Percentiles rank a stretch among this genome's conserved stretches.
Evolutionary conservation across 1,140 invertebrate genomes (phyloP).

Genomic region (Andricus grossulariae): DNA sequence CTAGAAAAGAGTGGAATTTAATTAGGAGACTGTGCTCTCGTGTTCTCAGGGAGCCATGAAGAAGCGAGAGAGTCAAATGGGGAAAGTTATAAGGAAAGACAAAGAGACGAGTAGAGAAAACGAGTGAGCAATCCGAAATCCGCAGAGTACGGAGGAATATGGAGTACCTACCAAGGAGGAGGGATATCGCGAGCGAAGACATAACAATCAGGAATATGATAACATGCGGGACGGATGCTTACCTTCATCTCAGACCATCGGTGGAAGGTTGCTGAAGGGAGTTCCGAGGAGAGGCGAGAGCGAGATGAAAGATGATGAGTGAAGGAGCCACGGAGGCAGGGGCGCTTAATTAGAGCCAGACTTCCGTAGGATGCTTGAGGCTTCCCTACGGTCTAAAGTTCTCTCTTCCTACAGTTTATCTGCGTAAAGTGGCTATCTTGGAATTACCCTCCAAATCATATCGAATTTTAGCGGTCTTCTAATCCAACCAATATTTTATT

Average conservation of each 20-base stretch:
- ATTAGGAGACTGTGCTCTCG: constrained; percentile 70
- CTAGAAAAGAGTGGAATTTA: constrained; percentile 73
- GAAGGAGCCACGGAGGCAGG: constrained; percentile 67
- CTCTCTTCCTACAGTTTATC: constrained; percentile 73
- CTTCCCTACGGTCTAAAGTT: constrained; percentile 69
- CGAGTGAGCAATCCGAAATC: constrained; percentile 27
- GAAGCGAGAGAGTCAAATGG: constrained; percentile 56
- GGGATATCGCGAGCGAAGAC: constrained; percentile 63
- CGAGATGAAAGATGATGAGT: constrained; percentile 74
- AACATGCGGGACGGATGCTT: constrained; percentile 68
- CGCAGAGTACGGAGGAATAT: constrained; percentile 6
- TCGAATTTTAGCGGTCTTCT: constrained; percentile 34
- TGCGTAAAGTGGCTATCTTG: constrained; percentile 73
- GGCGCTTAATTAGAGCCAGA: constrained; percentile 76
- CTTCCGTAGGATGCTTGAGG: constrained; percentile 74
- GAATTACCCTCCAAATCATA: constrained; percentile 68
- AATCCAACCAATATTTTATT: constrained; percentile 11
- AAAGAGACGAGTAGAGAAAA: constrained; percentile 42
- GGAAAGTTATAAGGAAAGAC: constrained; percentile 42
- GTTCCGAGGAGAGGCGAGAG: constrained; percentile 54
- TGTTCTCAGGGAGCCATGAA: constrained; percentile 69
- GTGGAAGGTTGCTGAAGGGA: constrained; percentile 51
- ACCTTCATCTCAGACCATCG: constrained; percentile 64
- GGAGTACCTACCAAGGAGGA: constrained; percentile 42
- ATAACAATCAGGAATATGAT: constrained; percentile 74